Base-by-base conservation (phyloP, 2,113 vertebrate genomes). In the Sinosuthora webbiana region DNA sequence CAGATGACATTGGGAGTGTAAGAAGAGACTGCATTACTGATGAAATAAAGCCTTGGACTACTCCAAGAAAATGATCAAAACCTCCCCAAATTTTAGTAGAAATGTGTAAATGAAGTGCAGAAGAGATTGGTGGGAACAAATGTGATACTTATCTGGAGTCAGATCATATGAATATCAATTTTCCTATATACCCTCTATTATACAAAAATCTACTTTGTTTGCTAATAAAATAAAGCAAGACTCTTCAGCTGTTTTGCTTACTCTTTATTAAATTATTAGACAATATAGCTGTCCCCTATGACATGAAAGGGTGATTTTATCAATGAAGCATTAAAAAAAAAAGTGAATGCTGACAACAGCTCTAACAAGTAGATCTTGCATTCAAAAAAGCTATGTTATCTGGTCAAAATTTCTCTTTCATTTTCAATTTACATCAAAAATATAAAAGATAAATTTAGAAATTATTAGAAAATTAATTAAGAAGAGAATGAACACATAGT, bases 11-110 rank as follows among this genome's bases (percentile, higher is more conserved):
- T 88, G 42, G 10, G 5, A 95, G 2, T 59, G 7, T 70, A 96
- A 80, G 22, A 82, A 84, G 73, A 94, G 63, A 86, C 56, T 94
- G 90, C 42, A 78, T 79, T 88, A 67, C 67, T 89, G 64, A 68
- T 94, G 59, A 96, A 95, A 94, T 87, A 94, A 94, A 78, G 14
- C 47, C 41, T 33, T 76, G 22, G 6, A 67, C 8, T 90, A 62
- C 31, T 78, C 7, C 21, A 92, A 69, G 56, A 75, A 73, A 65
- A 67, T 21, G 0, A 11, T 22, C 11, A 7, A 27, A 22, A 11
- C 5, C 27, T 9, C 25, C 13, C 5, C 7, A 47, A 15, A 24
- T 73, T 73, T 65, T 60, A 52, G 13, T 16, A 71, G 15, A 83
- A 83, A 56, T 39, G 10, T 35, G 25, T 14, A 79, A 71, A 83